These are phyloP conservation scores for Tribolium madens DNA, from an alignment of 1,140 invertebrate species.

Conservation along the genomic window DNA sequence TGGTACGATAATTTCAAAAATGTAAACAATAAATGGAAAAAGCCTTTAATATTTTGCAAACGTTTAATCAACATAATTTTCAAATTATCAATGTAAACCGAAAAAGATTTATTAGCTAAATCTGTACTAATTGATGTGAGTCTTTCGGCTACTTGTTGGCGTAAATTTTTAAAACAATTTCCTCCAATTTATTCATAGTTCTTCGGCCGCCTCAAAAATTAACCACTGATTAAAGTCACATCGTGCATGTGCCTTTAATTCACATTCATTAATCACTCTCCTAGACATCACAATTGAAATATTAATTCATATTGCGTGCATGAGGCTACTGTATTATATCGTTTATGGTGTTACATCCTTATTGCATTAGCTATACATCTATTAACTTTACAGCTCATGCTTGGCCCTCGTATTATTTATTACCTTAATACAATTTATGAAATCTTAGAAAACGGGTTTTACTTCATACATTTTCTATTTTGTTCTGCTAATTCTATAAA, in stretches of 20 bases:
- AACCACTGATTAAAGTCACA: conserved; percentile 10
- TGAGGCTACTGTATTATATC: conserved; percentile 4
- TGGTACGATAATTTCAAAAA: too few relatives aligned
- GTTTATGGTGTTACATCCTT: conserved; percentile 15
- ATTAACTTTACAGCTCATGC: neutral
- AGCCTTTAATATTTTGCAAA: too few relatives aligned
- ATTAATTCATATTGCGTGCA: conserved; percentile 4
- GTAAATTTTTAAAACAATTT: neutral
- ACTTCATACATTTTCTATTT: neutral
- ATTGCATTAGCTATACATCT: conserved; percentile 8
- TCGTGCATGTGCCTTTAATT: conserved; percentile 25
- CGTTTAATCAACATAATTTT: too few relatives aligned
- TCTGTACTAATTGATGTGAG: too few relatives aligned
- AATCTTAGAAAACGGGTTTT: neutral
- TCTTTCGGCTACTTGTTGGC: neutral
- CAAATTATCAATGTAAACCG: too few relatives aligned
- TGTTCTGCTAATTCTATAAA: neutral
- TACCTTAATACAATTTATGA: neutral
- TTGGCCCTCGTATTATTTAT: conserved; percentile 18
- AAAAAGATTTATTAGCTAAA: too few relatives aligned
- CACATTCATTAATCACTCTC: conserved; percentile 3
- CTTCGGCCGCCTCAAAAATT: conserved; percentile 5
- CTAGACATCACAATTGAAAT: conserved; percentile 22
- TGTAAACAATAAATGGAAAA: too few relatives aligned
- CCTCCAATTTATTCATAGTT: neutral